Conservation (phyloP, 2,797 vertebrate species). For the Dendrocincla fuliginosa region DNA sequence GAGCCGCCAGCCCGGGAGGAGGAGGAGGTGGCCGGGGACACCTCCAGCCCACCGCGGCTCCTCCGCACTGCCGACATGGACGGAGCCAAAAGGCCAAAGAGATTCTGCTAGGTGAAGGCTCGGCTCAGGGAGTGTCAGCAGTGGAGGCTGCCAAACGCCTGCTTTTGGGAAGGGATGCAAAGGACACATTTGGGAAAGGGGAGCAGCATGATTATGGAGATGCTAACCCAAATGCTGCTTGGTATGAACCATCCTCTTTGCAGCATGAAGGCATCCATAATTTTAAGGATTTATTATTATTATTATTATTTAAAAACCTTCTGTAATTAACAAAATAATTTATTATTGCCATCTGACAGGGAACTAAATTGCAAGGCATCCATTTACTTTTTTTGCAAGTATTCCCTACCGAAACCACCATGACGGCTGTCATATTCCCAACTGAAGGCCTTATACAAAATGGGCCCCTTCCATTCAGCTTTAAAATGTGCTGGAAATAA, state of each 20-base stretch:
- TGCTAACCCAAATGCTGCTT: not conserved
- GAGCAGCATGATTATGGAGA: not conserved
- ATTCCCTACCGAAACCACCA: not conserved
- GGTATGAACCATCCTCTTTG: not conserved
- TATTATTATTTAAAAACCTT: not conserved
- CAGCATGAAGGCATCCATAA: not conserved
- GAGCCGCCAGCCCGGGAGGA: not conserved
- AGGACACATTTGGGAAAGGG: not conserved
- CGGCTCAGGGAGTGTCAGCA: not conserved
- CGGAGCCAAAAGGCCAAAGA: not conserved
- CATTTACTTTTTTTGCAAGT: not conserved
- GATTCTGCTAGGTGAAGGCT: not conserved
- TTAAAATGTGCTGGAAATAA: not conserved
- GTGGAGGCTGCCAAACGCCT: rapidly evolving
- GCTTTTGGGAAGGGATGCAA: rapidly evolving
- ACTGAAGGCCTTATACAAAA: not conserved
- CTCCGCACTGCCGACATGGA: rapidly evolving
- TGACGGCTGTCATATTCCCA: not conserved
- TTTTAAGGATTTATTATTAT: not conserved
- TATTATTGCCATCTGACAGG: not conserved
- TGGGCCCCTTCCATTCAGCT: not conserved
- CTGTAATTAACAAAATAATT: not conserved
- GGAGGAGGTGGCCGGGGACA: not conserved
- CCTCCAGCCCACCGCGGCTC: rapidly evolving
- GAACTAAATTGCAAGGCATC: not conserved